Percentiles rank a stretch among this genome's conserved stretches.
Evolutionary conservation across 2,888 invertebrate species (phyloP).

Genomic region (Spicauda simplicius): DNA sequence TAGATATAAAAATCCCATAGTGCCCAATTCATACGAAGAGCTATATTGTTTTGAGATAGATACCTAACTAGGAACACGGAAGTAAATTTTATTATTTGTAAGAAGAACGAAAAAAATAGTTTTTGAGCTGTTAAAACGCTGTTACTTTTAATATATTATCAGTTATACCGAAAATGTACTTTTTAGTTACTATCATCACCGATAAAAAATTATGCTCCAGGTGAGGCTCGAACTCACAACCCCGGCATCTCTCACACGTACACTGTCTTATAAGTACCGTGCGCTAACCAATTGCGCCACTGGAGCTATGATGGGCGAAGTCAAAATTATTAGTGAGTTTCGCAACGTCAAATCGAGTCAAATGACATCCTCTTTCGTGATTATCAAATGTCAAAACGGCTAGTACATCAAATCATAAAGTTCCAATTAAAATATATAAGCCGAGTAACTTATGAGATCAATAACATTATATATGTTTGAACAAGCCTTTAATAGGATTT

Average conservation of each 20-base stretch:
- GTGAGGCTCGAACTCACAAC: slow-evolving; percentile 99
- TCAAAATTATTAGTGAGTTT: slow-evolving; percentile 57
- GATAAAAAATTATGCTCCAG: slow-evolving; percentile 95
- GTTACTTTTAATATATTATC: not conserved
- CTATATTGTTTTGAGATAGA: too few species aligned
- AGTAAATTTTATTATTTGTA: too few species aligned
- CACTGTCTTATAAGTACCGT: slow-evolving; percentile 99
- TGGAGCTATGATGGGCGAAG: slow-evolving; percentile 87
- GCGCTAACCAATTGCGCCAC: slow-evolving; percentile 99
- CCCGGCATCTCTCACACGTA: slow-evolving; percentile 98
- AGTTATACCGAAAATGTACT: not conserved
- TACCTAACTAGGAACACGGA: too few species aligned
- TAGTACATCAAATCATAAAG: not conserved
- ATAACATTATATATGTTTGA: not conserved
- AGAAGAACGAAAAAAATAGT: too few species aligned
- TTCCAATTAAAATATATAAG: not conserved
- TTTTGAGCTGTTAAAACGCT: too few species aligned
- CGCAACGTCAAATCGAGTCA: slow-evolving; percentile 56
- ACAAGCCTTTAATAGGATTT: not conserved
- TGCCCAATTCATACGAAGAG: too few species aligned
- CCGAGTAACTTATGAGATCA: not conserved
- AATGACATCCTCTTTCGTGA: slow-evolving; percentile 62
- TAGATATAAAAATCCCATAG: too few species aligned
- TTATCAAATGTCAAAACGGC: slow-evolving; percentile 6
- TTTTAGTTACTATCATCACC: slow-evolving; percentile 86